Conservation (phyloP, 1,140 invertebrate genomes). For the Drosophila lacteicornis region DNA sequence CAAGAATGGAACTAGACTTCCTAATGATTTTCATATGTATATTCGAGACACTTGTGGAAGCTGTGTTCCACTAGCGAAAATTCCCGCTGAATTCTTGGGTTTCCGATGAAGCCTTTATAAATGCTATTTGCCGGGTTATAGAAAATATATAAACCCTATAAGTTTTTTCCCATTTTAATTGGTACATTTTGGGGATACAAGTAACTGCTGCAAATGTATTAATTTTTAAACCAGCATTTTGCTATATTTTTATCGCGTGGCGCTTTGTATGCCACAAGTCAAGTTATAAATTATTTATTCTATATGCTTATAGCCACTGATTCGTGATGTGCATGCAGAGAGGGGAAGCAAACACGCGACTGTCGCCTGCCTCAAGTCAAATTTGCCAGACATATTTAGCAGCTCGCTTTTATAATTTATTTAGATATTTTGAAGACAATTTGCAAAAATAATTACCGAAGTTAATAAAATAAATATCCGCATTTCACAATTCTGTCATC, state of each 20-base stretch:
- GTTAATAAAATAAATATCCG: neutral
- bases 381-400: conserved; percentile 44
- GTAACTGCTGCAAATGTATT: conserved; percentile 6
- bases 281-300: conserved; percentile 44
- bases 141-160: no score
- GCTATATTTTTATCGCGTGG: neutral
- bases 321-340: conserved; percentile 52
- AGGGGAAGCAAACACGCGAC: conserved; percentile 19
- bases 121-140: no score
- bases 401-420: neutral
- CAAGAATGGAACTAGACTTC: no score
- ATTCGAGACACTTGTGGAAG: no score
- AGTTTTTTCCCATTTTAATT: no score
- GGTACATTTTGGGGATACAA: neutral
- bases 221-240: neutral
- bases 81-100: no score
- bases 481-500: neutral
- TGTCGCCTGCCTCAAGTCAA: conserved; percentile 36
- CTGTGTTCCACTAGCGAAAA: no score
- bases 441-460: neutral
- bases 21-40: no score
- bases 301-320: conserved; percentile 24
- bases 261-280: conserved; percentile 44
- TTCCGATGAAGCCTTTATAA: no score
- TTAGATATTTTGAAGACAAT: neutral